A percentile compares a stretch with the other conserved stretches of the same genome.
Conservation (phyloP, 2,888 invertebrate genomes). For the Esperia sulphurella region DNA sequence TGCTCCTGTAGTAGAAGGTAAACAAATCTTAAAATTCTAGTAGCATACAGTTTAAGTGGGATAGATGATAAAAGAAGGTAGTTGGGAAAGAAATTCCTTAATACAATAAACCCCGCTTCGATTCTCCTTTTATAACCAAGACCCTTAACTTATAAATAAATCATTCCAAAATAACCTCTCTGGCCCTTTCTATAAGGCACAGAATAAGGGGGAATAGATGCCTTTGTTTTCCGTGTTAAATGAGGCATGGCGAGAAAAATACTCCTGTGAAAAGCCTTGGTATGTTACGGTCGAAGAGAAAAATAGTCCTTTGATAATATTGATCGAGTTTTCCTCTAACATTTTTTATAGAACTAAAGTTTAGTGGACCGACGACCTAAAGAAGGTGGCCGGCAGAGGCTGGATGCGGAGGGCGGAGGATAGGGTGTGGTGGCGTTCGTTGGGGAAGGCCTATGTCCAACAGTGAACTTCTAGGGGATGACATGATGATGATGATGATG, state of each 20-base stretch:
- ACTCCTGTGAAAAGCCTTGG: constrained; percentile 2
- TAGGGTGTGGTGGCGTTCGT: no score
- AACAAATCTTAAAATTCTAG: no score
- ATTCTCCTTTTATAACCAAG: not conserved
- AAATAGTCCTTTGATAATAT: constrained; percentile 3
- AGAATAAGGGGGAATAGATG: not conserved
- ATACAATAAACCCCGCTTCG: not conserved
- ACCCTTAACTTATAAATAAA: not conserved
- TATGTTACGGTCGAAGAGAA: constrained; percentile 5
- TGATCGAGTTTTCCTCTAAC: not conserved
- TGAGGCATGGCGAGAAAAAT: constrained; percentile 9
- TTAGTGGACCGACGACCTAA: no score
- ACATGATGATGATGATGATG: no score
- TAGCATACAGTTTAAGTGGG: no score
- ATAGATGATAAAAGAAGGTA: no score
- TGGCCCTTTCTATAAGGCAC: not conserved
- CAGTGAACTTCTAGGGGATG: no score
- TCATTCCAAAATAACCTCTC: not conserved
- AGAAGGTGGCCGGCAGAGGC: no score
- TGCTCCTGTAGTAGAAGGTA: no score
- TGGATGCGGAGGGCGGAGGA: no score
- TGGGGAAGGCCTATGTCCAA: no score
- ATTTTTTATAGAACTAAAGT: not conserved
- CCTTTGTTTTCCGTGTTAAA: constrained; percentile 8
- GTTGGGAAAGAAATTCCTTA: not conserved